Evolutionary conservation across 2,113 vertebrate genomes (phyloP).

Genomic region (Sinocyclocheilus anshuiensis): DNA sequence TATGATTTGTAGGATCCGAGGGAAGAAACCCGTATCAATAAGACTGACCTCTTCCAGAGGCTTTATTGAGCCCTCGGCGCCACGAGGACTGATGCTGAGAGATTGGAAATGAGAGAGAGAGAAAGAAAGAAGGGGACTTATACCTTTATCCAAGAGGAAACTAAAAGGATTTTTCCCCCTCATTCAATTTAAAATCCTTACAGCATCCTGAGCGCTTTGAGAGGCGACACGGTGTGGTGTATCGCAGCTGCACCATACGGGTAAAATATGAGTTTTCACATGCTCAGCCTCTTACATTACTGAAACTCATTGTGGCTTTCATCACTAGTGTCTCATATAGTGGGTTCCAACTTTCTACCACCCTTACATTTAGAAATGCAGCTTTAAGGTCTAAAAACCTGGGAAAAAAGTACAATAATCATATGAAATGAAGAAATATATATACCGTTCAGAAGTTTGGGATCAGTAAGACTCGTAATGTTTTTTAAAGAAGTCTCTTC

Average conservation of each 20-base stretch:
- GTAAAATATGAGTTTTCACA: neutral
- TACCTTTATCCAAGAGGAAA: neutral
- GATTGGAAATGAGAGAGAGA: slow-evolving; percentile 16
- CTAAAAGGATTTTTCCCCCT: neutral
- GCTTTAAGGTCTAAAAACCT: neutral
- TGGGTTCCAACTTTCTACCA: neutral
- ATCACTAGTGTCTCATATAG: neutral
- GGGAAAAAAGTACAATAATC: neutral
- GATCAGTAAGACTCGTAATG: too few species aligned
- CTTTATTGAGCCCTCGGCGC: slow-evolving; percentile 1
- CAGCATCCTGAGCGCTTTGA: neutral
- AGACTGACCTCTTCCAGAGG: slow-evolving; percentile 27
- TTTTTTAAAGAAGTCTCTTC: too few species aligned
- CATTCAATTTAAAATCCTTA: neutral
- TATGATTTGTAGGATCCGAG: slow-evolving; percentile 46
- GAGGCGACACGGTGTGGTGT: too few species aligned
- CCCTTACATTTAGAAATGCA: neutral
- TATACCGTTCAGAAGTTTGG: too few species aligned
- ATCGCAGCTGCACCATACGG: neutral
- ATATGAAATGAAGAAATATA: neutral
- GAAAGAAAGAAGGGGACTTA: neutral
- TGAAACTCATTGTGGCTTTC: neutral
- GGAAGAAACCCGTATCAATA: slow-evolving; percentile 35
- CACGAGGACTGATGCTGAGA: slow-evolving; percentile 7
- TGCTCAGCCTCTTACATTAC: neutral